phyloP scores from a whole-genome alignment of 2,888 invertebrate genomes.

The Tetranychus truncatus region DNA sequence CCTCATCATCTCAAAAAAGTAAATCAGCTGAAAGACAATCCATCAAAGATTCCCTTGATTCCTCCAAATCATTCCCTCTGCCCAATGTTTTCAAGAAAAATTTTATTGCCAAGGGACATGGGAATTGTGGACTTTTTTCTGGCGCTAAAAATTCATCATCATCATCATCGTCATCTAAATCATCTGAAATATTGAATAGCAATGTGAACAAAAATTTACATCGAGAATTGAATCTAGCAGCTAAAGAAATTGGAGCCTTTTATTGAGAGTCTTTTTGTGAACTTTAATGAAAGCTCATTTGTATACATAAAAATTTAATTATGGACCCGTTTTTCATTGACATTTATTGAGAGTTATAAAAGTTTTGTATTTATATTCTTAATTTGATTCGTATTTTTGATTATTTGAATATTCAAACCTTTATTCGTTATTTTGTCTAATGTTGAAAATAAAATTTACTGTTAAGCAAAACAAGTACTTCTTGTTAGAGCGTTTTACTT shows the following conservation, averaged over 20 bases:
- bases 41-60: constrained; percentile 9
- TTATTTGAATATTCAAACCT: no score
- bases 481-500: no score
- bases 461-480: no score
- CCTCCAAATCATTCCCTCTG: constrained; percentile 22
- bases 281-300: no score
- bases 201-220: constrained; percentile 21
- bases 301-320: no score
- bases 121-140: constrained; percentile 26
- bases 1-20: constrained; percentile 7
- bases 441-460: no score
- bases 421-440: no score
- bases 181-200: not conserved
- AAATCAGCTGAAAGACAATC: constrained; percentile 10
- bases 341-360: no score
- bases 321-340: no score
- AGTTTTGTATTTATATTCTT: no score
- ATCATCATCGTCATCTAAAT: not conserved
- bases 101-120: constrained; percentile 24
- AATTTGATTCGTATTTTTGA: no score
- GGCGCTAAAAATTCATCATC: constrained; percentile 16
- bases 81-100: constrained; percentile 25
- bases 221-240: constrained; percentile 25
- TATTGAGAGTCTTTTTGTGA: constrained; percentile 16
- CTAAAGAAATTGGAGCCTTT: constrained; percentile 26